These are phyloP conservation scores for Lepeophtheirus salmonis DNA, from an alignment of 1,140 invertebrate species.

Conservation along the genomic window DNA sequence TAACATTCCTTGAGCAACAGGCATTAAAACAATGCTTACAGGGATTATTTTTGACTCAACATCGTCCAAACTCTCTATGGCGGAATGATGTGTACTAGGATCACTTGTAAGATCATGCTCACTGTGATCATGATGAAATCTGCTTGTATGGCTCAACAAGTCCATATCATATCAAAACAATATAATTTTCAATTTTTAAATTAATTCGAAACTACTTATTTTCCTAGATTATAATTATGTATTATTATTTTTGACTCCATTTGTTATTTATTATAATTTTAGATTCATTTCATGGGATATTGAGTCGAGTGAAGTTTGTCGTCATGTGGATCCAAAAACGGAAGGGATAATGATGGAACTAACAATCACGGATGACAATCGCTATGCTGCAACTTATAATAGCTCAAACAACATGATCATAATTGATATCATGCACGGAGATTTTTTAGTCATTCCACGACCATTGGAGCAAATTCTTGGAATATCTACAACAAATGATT, in stretches of 20 bases:
- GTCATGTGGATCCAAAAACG: slow-evolving; percentile 74
- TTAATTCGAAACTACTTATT: too few species aligned
- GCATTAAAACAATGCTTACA: background rate
- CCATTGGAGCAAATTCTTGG: background rate
- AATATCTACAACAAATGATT: background rate
- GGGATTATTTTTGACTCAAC: background rate
- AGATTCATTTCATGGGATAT: slow-evolving; percentile 94
- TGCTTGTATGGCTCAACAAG: slow-evolving; percentile 14
- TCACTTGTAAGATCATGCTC: background rate
- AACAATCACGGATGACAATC: slow-evolving; percentile 1
- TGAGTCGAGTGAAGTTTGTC: slow-evolving; percentile 70
- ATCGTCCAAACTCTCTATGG: background rate
- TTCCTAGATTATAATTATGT: too few species aligned
- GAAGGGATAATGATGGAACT: slow-evolving; percentile 81
- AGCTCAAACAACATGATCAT: slow-evolving; percentile 12
- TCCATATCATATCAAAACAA: slow-evolving; percentile 2
- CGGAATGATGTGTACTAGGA: background rate
- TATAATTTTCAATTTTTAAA: slow-evolving; percentile 1
- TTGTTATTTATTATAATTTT: slow-evolving; percentile 79
- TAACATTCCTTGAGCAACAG: background rate
- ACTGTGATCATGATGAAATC: background rate
- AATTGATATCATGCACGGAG: slow-evolving; percentile 11
- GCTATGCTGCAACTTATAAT: slow-evolving; percentile 14
- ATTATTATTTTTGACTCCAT: background rate
- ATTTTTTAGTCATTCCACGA: background rate